Conservation (phyloP, 2,113 vertebrate species). For the Gambusia affinis region DNA sequence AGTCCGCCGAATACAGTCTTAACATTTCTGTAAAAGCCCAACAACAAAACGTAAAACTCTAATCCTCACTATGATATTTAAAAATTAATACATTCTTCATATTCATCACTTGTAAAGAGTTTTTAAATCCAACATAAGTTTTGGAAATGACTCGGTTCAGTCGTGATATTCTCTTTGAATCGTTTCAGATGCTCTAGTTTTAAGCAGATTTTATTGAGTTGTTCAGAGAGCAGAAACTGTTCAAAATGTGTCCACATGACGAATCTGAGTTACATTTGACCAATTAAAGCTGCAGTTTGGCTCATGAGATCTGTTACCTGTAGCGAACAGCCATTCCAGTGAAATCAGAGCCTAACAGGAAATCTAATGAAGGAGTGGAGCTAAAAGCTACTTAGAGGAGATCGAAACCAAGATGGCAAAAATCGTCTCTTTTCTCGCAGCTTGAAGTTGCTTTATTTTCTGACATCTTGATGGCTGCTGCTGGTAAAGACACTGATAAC, state of each 20-base stretch:
- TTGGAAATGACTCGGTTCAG: background rate
- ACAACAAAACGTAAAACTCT: too few species aligned
- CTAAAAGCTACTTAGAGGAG: background rate
- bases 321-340: background rate
- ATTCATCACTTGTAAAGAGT: too few species aligned
- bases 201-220: background rate
- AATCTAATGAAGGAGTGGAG: background rate
- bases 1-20: constrained; percentile 26
- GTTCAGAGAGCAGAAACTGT: background rate
- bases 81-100: too few species aligned
- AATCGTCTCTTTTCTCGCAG: background rate
- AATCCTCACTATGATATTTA: too few species aligned
- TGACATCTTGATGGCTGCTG: background rate
- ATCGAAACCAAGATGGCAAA: background rate
- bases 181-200: too few species aligned
- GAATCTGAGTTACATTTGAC: too few species aligned
- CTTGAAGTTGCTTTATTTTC: background rate
- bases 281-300: too few species aligned
- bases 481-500: too few species aligned
- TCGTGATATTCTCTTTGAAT: too few species aligned
- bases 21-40: background rate
- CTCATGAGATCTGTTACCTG: background rate
- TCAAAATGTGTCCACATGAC: too few species aligned
- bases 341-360: background rate
- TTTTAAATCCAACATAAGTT: too few species aligned